Evolutionary conservation across 2,113 vertebrate species (phyloP).

Genomic region (Anarhynchus alexandrinus): DNA sequence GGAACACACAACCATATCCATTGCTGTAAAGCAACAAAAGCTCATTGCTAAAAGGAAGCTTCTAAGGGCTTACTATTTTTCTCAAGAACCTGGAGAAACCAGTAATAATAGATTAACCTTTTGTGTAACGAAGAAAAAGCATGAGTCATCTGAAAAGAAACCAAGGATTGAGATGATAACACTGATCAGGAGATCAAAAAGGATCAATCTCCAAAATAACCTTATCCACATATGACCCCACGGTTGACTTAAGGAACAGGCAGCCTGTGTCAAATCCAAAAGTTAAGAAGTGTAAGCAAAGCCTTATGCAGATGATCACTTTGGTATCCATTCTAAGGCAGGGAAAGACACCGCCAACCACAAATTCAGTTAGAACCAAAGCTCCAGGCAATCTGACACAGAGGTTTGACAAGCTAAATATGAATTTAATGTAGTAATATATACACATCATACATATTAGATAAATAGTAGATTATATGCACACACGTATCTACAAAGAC

Average conservation of each 20-base stretch:
- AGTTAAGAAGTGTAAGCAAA: background rate
- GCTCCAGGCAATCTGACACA: background rate
- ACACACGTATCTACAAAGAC: background rate
- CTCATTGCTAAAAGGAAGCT: background rate
- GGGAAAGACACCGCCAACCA: background rate
- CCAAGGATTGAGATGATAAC: background rate
- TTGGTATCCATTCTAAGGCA: background rate
- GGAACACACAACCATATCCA: background rate
- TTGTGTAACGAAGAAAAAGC: background rate
- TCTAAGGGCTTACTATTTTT: background rate
- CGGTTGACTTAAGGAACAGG: background rate
- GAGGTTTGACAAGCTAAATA: background rate
- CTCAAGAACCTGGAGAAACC: background rate
- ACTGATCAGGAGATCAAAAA: background rate
- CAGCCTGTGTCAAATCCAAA: background rate
- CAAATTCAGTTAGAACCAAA: background rate
- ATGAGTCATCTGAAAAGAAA: background rate
- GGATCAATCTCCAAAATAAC: background rate
- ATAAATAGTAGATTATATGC: background rate
- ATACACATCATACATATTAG: background rate
- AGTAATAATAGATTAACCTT: background rate
- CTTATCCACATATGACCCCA: background rate
- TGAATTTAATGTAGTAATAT: background rate
- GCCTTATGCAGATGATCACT: background rate
- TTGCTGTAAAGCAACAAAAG: background rate